Evolutionary conservation across 2,113 vertebrate species (phyloP), one percentile per base, ranked within the genome.

Genomic region (Chionomys nivalis): DNA sequence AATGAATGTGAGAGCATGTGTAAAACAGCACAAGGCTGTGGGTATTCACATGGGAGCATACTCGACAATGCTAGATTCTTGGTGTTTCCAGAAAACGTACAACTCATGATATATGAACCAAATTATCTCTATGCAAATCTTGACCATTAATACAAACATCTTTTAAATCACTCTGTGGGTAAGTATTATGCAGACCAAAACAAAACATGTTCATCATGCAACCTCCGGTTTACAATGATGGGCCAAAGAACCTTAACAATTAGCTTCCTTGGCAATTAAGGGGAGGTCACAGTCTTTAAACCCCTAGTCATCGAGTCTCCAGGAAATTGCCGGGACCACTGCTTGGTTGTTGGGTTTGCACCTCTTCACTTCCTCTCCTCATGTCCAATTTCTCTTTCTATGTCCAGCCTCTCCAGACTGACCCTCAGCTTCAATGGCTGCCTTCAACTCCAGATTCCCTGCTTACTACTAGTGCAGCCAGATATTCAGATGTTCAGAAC

Each of bases 81-180:
- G 23, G 65, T 39, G 10, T 42, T 87, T 93, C 82, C 47, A 76
- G 47, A 75, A 91, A 89, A 79, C 9, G 13, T 9, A 5, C 28
- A 75, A 79, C 86, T 70, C 4, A 0, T 86, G 7, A 81, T 23
- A 36, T 3, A 9, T 44, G 73, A 47, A 77, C 52, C 66, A 86
- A 88, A 58, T 85, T n/a, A n/a, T 77, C 78, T 61, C 86, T 33
- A n/a, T 63, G 36, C 31, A 91, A 95, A 73, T 49, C 33, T 36
- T 76, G 49, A 1, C 52, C 70, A 73, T 66, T 55, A 55, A 77
- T n/a, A 26, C 4, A 83, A 88, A 55, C 63, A 47, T 81, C 6
- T 87, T 92, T 89, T 47, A 65, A 82, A 68, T 86, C 26, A 12
- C 33, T 92, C 7, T 63, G 1, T 92, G 75, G 3, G 1, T 75